Evolutionary conservation across 1,140 invertebrate genomes (phyloP), one percentile per base, ranked within the genome.

Genomic region (Aphidius gifuensis): DNA sequence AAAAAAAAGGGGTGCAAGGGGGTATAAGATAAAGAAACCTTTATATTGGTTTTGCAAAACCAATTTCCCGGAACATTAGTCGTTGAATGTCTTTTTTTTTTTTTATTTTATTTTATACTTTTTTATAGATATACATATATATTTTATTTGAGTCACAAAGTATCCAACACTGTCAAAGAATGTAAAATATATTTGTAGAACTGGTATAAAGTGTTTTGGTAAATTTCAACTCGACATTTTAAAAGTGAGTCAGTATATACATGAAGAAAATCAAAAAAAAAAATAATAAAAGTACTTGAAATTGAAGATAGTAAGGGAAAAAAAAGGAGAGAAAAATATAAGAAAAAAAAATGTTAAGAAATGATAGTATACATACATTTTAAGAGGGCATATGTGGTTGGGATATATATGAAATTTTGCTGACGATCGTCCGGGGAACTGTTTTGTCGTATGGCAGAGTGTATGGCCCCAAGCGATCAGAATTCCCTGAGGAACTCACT

Each of bases 41-140:
- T 70, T 71, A 70, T 72, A 73, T 75, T 73, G 71, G 71, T 69
- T 23, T 23, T 23, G 23, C 5, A 69, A 72, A 70, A 71, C 72
- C 76, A 76, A 78, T 78, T 78, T 78, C 69, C 70, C 74, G 74
- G 71, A 76, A 74, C 76, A 77, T 78, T 78, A 78, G 74, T 68
- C 69, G 69, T 71, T 71, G 43, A 46, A 9, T 23, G n/a, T 54
- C 42, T 53, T 46, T 21, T 40, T 8, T 6, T n/a, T 21, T 48
- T 40, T 43, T 44, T 23, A 53, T 8, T 51, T 8, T 55, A 23
- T 61, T 4, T 11, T n/a, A 9, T 55, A 9, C 40, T 56, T 47
- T 38, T 38, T 54, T 40, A 9, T 61, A n/a, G n/a, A n/a, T 53
- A 32, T 53, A 6, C 23, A 58, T 42, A 46, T 40, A 38, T 32